Base-by-base conservation (phyloP, 2,888 invertebrate genomes). In the Nezara viridula region DNA sequence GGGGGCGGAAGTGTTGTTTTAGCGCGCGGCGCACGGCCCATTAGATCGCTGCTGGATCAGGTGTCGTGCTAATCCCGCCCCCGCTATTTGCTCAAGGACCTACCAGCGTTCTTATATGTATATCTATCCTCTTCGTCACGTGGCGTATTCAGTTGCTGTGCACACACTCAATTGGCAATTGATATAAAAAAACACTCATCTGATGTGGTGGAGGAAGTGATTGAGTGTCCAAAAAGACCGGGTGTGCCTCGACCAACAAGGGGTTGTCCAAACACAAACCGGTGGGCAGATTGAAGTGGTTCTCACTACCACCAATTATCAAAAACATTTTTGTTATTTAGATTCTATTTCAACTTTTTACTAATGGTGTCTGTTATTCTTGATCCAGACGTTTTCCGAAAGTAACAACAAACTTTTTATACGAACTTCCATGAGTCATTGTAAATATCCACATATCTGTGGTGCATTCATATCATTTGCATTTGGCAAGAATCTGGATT, bases 1-100 rank as follows among this genome's bases (percentile, higher is more conserved):
- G 52, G 24, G 27, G 27, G 60, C 32, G 60, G 66, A 73, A 55
- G 86, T 86, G 86, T 86, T 86, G 86, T 86, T 86, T 86, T n/a
- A 86, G 55, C 86, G 55, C 55, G 40, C 4, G 86, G 24, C 27
- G n/a, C 86, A 55, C 32, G 86, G 50, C 55, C 86, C 86, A 86
- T 86, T 86, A 86, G 86, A 52, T 52, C 37, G 27, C 37, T 16
- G 32, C 32, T 32, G 77, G 24, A 40, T 47, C 40, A 47, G 81
- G 40, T 44, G 40, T n/a, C 81, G 24, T 16, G 44, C 81, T 81
- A 81, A 81, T 81, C 81, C 81, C 44, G 5, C 81, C 77, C 77
- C 44, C 44, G 32, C 81, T 81, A 81, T 81, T 81, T 81, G 12
- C 44, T 10, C 40, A n/a, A 81, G 81, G 81, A 44, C 44, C 40